Evolutionary conservation across 2,797 vertebrate species (phyloP).

Genomic region (Synanceia verrucosa): DNA sequence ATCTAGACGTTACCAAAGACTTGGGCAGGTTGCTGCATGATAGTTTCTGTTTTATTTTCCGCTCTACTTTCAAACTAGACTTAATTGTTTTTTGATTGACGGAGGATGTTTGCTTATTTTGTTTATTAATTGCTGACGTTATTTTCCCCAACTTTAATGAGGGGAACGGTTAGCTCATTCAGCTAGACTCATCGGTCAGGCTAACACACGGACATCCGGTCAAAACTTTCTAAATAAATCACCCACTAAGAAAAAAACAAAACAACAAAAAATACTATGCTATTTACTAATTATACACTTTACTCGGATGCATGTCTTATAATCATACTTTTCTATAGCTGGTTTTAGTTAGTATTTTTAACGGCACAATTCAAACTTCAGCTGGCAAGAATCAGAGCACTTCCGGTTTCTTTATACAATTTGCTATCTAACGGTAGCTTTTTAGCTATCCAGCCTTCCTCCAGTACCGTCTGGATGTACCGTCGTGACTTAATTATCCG

Average conservation of each 20-base stretch:
- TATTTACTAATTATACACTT: fast-evolving
- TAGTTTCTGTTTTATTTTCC: neutral
- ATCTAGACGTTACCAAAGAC: conserved; percentile 6
- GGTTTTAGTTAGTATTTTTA: neutral
- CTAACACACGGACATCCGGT: conserved; percentile 41
- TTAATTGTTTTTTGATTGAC: neutral
- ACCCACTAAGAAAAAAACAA: conserved; percentile 20
- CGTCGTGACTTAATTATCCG: neutral
- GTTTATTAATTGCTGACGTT: neutral
- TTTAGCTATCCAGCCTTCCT: neutral
- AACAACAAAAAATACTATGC: neutral
- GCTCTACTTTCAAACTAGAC: neutral
- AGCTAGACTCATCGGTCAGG: conserved; percentile 15
- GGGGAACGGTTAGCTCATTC: conserved; percentile 7
- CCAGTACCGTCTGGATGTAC: neutral
- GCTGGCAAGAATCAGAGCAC: conserved; percentile 6
- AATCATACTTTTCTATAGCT: fast-evolving
- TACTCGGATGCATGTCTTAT: fast-evolving
- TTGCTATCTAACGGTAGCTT: conserved; percentile 17
- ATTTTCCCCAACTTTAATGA: neutral
- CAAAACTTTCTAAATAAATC: conserved; percentile 31
- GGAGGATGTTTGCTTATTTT: fast-evolving
- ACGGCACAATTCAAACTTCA: conserved; percentile 34
- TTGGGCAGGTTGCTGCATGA: neutral
- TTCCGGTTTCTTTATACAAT: conserved; percentile 50